Evolutionary conservation across 2,888 invertebrate species (phyloP).

Genomic region (Eulithis testata): DNA sequence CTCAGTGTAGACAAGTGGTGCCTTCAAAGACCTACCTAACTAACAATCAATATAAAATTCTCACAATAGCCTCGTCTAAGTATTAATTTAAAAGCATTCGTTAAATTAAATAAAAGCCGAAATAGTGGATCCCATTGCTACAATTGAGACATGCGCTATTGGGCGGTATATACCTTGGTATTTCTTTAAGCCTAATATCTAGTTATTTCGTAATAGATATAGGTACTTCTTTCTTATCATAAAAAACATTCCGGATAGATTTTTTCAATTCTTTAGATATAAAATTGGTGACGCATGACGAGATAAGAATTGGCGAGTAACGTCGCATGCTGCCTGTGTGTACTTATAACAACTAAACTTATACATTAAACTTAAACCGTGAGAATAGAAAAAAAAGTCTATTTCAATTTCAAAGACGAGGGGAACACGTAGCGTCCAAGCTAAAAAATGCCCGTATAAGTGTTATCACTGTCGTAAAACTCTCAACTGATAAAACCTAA

Average conservation of each 20-base stretch:
- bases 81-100: too few relatives aligned
- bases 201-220: slow-evolving; percentile 19
- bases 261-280: slow-evolving; percentile 27
- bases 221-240: slow-evolving; percentile 24
- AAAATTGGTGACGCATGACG: slow-evolving; percentile 39
- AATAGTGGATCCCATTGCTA: not conserved
- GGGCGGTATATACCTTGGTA: not conserved
- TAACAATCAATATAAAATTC: too few relatives aligned
- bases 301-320: slow-evolving; percentile 43
- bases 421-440: slow-evolving; percentile 6
- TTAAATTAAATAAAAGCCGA: too few relatives aligned
- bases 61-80: too few relatives aligned
- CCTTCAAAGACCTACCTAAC: too few relatives aligned
- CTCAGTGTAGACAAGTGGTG: too few relatives aligned
- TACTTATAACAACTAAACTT: too few relatives aligned
- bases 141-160: not conserved
- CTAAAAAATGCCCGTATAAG: slow-evolving; percentile 15
- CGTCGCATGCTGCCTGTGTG: not conserved
- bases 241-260: slow-evolving; percentile 29
- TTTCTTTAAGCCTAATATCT: not conserved
- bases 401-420: too few relatives aligned
- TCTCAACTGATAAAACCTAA: slow-evolving; percentile 38
- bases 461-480: slow-evolving; percentile 33
- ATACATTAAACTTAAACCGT: too few relatives aligned
- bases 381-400: too few relatives aligned